Evolutionary conservation across 2,113 vertebrate species (phyloP).

Genomic region (Poicephalus gulielmi): DNA sequence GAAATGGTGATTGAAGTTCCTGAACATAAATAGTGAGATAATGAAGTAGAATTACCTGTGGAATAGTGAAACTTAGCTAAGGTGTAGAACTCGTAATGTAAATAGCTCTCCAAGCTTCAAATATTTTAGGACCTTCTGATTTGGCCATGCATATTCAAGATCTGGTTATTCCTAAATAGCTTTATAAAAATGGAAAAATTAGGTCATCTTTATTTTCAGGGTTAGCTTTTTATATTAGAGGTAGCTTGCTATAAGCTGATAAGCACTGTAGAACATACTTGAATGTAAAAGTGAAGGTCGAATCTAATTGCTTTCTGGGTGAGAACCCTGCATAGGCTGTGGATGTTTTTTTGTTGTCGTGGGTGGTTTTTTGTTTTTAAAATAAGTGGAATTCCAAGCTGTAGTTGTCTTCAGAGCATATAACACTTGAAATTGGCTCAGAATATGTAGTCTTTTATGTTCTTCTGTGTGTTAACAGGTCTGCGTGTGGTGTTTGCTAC

Average conservation of each 20-base stretch:
- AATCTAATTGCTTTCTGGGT: background rate
- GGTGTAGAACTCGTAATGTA: background rate
- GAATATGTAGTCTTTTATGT: background rate
- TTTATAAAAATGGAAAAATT: background rate
- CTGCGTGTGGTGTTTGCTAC: background rate
- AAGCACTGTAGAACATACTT: background rate
- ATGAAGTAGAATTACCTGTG: background rate
- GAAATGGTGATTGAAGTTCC: conserved; percentile 87
- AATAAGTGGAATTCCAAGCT: background rate
- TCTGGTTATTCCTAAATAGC: background rate
- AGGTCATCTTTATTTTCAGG: background rate
- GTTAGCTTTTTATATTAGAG: background rate
- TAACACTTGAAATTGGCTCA: background rate
- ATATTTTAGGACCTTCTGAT: background rate
- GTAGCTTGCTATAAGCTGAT: background rate
- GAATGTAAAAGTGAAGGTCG: background rate
- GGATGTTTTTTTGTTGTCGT: background rate
- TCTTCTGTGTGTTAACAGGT: background rate
- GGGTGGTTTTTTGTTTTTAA: background rate
- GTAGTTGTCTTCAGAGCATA: background rate
- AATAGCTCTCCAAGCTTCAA: background rate
- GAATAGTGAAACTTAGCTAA: background rate
- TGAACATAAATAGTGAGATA: background rate
- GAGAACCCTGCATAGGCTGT: background rate
- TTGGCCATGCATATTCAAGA: background rate